Base-by-base conservation (phyloP, 1,140 invertebrate genomes). In the Wiebesia pumilae region DNA sequence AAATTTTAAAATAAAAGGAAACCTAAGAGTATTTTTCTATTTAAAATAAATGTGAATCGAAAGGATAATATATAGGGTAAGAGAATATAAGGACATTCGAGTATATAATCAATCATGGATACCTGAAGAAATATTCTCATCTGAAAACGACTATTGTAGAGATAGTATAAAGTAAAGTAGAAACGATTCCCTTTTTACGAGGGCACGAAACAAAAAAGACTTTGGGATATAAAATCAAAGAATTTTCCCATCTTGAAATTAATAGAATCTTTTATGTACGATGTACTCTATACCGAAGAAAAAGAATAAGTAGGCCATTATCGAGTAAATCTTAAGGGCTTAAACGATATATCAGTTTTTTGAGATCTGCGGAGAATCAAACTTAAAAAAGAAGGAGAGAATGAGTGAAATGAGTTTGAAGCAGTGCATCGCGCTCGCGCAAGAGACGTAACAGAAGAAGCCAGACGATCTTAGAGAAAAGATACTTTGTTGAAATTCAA, bases 401-500 rank as follows among this genome's bases (percentile, higher is more conserved):
- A 43, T 2, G 35, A 67, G 19, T 21, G 62, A 43, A 67, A 19
- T n/a, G 62, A 67, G 35, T 58, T 62, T 27, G 58, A 65, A 75
- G 40, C 40, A 75, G 47, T 35, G 43, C 47, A 54, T 80, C 33
- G 78, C 78, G 51, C 54, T 38, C 54, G 33, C 71, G 71, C 43
- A 69, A 47, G 2, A 35, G 40, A 83, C 58, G 43, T 73, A 71
- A 73, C n/a, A 35, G 43, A 51, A 83, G 81, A 35, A 81, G 80
- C 58, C 80, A 81, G 62, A 81, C 78, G 78, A 80, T 82, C 65
- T 82, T 82, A 83, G 47, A 83, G 82, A 67, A 69, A 84, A 69
- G 79, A 81, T 80, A 81, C 84, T 77, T 62, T 81, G 84, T 86
- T 81, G 51, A 86, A 86, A 86, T 80, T 81, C 69, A 75, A 81